A percentile compares a stretch with the other conserved stretches of the same genome.
These are phyloP conservation scores for Salvelinus namaycush DNA, from an alignment of 2,113 vertebrate species.

Conservation along the genomic window DNA sequence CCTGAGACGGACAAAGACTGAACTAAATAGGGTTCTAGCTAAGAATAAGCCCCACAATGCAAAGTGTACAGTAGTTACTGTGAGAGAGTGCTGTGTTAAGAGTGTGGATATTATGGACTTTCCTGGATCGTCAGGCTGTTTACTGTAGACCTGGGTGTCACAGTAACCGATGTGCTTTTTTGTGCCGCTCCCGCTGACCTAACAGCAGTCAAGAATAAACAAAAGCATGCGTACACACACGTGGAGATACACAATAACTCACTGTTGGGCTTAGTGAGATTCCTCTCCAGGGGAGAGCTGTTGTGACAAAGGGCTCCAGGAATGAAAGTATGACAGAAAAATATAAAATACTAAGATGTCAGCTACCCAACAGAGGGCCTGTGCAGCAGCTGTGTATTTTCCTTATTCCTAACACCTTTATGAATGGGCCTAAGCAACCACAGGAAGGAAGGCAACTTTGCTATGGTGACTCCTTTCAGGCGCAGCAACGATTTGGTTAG, in stretches of 20 bases:
- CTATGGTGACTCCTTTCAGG: slow-evolving; percentile 58
- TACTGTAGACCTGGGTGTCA: too few species aligned
- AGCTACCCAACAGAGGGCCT: too few species aligned
- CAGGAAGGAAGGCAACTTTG: slow-evolving; percentile 43
- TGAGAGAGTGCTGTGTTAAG: too few species aligned
- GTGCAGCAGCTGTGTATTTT: slow-evolving; percentile 43
- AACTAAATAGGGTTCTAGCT: too few species aligned
- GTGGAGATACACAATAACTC: background rate
- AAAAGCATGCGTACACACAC: background rate
- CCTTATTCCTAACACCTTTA: slow-evolving; percentile 43
- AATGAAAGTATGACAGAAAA: slow-evolving; percentile 28
- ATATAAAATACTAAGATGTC: slow-evolving; percentile 39
- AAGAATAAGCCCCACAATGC: too few species aligned
- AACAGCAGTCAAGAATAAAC: background rate
- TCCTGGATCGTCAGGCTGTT: too few species aligned
- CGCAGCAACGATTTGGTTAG: slow-evolving; percentile 64
- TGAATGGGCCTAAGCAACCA: slow-evolving; percentile 40
- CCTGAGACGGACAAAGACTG: too few species aligned
- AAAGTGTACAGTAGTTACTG: too few species aligned
- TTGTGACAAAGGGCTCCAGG: slow-evolving; percentile 34
- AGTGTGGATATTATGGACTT: too few species aligned
- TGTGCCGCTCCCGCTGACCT: background rate
- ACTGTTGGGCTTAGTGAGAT: slow-evolving; percentile 26
- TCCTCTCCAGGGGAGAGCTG: slow-evolving; percentile 45
- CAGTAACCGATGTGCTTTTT: too few species aligned